Evolutionary conservation across 2,113 vertebrate species (phyloP), one percentile per base, ranked within the genome.

Genomic region (Chaetodon trifascialis): DNA sequence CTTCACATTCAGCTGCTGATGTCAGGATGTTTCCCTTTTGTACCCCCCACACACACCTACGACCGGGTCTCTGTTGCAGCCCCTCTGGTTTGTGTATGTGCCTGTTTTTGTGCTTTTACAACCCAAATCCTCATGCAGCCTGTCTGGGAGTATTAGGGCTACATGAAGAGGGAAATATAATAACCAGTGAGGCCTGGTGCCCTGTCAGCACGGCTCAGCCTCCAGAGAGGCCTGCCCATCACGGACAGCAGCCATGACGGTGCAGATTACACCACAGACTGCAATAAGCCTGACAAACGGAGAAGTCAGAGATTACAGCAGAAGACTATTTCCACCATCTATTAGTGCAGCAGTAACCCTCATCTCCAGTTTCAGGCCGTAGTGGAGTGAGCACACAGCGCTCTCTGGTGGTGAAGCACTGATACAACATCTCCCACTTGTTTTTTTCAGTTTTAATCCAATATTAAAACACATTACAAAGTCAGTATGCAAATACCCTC

Each of bases 391-490:
- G 72, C 67, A 40, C 81, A 84, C 84, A 91, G 86, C 86, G 42
- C 93, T 11, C 89, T 85, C 93, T 93, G 80, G 82, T 92, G 94
- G 90, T 1, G 5, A 80, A 83, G 85, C 59, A 44, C 11, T 3
- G 2, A 79, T 36, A 69, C 75, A 46, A 55, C 34, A 46, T 49
- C 38, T 44, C n/a, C 10, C 59, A 15, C 25, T 16, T 64, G 21
- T 30, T 30, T 30, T 30, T 14, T 62, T 17, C 34, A 7, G 49
- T 77, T 92, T 93, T 90, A 87, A 89, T 93, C 70, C 42, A 58
- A 89, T 92, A 92, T 89, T 92, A 88, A 92, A 94, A 93, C 90
- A 93, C 88, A 83, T 90, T 92, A 93, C 90, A 94, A 94, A 94
- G 86, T 92, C 86, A 83, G 80, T 88, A 80, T 86, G 85, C 73